Evolutionary conservation across 2,888 invertebrate species (phyloP), one percentile per base, ranked within the genome.

Genomic region (Lycocerus yunnanus): DNA sequence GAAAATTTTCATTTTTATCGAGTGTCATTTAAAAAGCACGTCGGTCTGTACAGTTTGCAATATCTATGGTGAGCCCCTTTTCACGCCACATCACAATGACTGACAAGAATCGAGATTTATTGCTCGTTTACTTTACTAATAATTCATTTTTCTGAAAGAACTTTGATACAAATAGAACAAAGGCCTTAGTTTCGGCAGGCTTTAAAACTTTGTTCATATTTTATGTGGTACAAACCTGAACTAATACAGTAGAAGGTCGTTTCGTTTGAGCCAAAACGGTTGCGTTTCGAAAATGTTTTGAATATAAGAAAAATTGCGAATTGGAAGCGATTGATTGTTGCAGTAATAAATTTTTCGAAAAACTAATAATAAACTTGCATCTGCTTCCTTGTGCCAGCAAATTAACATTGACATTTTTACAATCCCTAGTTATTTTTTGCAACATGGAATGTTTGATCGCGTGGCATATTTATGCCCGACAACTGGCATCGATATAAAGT

Each of bases 101-200:
- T 86, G 87, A 87, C 87, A 86, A 83, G 84, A 83, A 85, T 86
- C 86, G 86, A 86, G 86, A 87, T 87, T 86, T 86, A 87, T 87
- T 85, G 85, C 86, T 84, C 83, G 85, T 86, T 86, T 85, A 85
- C 85, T 85, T 85, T 83, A 83, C 86, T 86, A 87, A 87, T 87
- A 86, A 86, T 87, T 87, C 87, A 87, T 86, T 86, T 86, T 86
- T 85, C 82, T 81, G 83, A 84, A 84, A 84, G 84, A 77, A 74
- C 75, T 79, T 82, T 84, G 85, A 85, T 85, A 84, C 84, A 84
- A 85, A 85, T 84, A 85, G 86, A 86, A 86, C 86, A 86, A 86
- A 84, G 83, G 83, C 80, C 81, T 80, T 81, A 81, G 82, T 82
- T 82, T 81, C 80, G 80, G 76, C 74, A 69, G 68, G 69, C 76